Evolutionary conservation across 2,113 vertebrate genomes (phyloP), one percentile per base, ranked within the genome.

Genomic region (Centropristis striata): DNA sequence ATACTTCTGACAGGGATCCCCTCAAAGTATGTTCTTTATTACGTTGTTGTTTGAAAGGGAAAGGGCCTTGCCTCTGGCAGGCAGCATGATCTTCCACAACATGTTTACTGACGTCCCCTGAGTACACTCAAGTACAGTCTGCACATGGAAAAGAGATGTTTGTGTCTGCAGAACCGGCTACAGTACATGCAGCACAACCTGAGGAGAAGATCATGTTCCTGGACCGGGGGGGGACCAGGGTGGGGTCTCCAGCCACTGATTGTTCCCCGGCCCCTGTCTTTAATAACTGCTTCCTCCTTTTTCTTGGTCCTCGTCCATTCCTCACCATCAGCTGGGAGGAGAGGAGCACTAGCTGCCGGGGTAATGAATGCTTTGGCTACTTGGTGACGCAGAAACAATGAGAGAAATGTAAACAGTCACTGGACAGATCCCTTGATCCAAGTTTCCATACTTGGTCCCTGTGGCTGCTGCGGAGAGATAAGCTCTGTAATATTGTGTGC

Each of bases 341-440:
- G 65, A 60, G 32, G 55, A 75, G 53, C 70, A 64, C 79, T 53
- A 72, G 75, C 74, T 13, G 9, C 69, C 63, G 75, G 86, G 71
- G 75, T 92, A 86, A 92, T 82, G 86, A 82, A 80, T 78, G 81
- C 79, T 84, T 77, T 69, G 80, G 65, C 85, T 86, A 42, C 73
- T 83, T 47, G 21, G 61, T 91, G 90, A 90, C 58, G 46, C 79
- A 88, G 74, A 87, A 86, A 92, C 89, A 92, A 91, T 88, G 90
- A 83, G 57, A 79, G 69, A 90, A 91, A 92, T 89, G 88, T 93
- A 92, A 94, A 94, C 90, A 93, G 75, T 71, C 81, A 20, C 53
- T 10, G 37, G 71, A 77, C 66, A 15, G 51, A 75, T 71, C 47
- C 60, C 87, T 92, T 80, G 65, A 86, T 88, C 84, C 85, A 83